Evolutionary conservation across 64 coral and sea anemone genomes (phyloP).

Genomic region (Acropora tenuis): DNA sequence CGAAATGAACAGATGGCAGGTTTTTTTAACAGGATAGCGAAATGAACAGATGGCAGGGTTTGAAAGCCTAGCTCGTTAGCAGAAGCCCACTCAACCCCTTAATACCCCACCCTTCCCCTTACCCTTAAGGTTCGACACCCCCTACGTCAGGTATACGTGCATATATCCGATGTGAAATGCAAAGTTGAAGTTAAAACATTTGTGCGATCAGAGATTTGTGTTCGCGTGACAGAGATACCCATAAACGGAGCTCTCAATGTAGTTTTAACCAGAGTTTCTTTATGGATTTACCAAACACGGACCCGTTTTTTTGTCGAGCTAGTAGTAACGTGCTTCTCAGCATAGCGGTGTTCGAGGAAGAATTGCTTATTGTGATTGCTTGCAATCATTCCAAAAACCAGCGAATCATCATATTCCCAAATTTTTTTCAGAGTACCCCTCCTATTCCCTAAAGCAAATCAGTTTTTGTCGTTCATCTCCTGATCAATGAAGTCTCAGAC

Average conservation of each 20-base stretch:
- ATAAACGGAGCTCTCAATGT: background rate
- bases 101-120: background rate
- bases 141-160: background rate
- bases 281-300: background rate
- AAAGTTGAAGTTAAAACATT: too few relatives aligned
- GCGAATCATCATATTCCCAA: background rate
- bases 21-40: background rate
- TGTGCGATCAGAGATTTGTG: background rate
- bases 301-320: background rate
- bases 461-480: background rate
- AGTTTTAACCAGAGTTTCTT: background rate
- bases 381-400: conserved; percentile 42
- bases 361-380: conserved; percentile 1
- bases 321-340: background rate
- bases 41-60: background rate
- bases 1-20: too few relatives aligned
- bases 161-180: background rate
- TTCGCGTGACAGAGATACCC: background rate
- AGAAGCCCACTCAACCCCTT: background rate
- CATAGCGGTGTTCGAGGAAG: background rate
- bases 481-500: background rate
- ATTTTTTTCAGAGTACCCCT: background rate
- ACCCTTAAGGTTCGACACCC: background rate
- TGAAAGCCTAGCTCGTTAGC: background rate
- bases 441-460: conserved; percentile 4